Conservation (phyloP, 2,113 vertebrate genomes). For the Stigmatopora argus region DNA sequence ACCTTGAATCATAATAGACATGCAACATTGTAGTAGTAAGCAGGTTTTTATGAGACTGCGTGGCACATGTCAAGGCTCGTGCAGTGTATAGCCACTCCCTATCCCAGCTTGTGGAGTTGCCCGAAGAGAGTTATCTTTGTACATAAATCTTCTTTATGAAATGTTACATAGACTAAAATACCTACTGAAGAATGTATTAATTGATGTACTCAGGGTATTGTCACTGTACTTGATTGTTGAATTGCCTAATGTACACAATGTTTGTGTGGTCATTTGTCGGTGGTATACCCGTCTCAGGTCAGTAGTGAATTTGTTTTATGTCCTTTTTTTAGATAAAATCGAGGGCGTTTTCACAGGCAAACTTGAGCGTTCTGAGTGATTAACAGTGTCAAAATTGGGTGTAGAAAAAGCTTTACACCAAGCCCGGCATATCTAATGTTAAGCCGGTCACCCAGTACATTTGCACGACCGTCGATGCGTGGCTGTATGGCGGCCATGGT, state of each 20-base stretch:
- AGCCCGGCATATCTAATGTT: no score
- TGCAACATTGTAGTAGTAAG: constrained; percentile 36
- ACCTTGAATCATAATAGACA: constrained; percentile 32
- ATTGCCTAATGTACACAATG: constrained; percentile 20
- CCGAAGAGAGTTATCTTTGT: background rate
- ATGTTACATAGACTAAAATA: background rate
- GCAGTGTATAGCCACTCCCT: constrained; percentile 7
- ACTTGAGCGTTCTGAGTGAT: no score
- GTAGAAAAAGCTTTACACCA: no score
- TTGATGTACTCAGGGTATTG: background rate
- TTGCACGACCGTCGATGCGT: no score
- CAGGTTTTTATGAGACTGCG: constrained; percentile 53
- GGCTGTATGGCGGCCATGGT: no score
- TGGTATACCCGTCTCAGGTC: no score
- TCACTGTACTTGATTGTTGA: constrained; percentile 26
- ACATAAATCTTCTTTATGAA: background rate
- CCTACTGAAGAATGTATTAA: background rate
- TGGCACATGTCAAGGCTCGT: constrained; percentile 6
- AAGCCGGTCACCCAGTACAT: no score
- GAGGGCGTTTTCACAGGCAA: constrained; percentile 46
- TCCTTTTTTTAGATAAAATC: constrained; percentile 68
- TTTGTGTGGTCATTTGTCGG: constrained; percentile 13
- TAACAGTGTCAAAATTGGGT: no score
- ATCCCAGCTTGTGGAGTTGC: background rate
- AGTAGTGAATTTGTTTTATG: constrained; percentile 51